Evolutionary conservation across 1,140 invertebrate genomes (phyloP), one percentile per base, ranked within the genome.

Genomic region (Musca domestica): DNA sequence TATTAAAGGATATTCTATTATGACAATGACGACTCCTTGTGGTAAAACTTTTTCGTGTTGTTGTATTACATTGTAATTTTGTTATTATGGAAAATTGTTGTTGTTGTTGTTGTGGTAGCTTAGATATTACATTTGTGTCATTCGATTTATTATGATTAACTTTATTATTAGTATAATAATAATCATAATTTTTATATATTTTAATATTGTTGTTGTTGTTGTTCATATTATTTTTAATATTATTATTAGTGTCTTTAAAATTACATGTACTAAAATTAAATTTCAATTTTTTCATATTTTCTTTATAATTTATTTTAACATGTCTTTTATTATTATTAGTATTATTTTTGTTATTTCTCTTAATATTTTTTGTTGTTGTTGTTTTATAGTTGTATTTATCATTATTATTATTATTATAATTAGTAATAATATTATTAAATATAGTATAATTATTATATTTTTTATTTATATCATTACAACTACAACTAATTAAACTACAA

Each of bases 241-340:
- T 66, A 19, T 54, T 66, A 22, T 66, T 66, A 66, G 47, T 66
- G 54, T 52, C 51, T 52, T 52, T 48, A 34, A 25, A 48, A 66
- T 41, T 66, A 66, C 49, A 54, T 41, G n/a, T 76, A 69, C 74
- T 75, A 73, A 67, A 70, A 73, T 73, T 72, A 68, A 49, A 63
- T 30, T 63, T 68, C 61, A 49, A 63, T 56, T 63, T 63, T 17
- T 61, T 61, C 34, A 54, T 52, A 51, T 30, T 41, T 47, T 23
- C n/a, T 58, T 23, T 58, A 23, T 58, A 23, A 23, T 23, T 58
- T 58, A 25, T 58, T 58, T 23, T 27, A 58, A 52, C 49, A 20
- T 52, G 17, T 52, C 7, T 52, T 52, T 52, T 19, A 14, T 64
- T 64, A 22, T 46, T n/a, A 22, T 46, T 47, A 12, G 22, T 47